Evolutionary conservation across 2,888 invertebrate genomes (phyloP), one percentile per base, ranked within the genome.

Genomic region (Trachelus stipa): DNA sequence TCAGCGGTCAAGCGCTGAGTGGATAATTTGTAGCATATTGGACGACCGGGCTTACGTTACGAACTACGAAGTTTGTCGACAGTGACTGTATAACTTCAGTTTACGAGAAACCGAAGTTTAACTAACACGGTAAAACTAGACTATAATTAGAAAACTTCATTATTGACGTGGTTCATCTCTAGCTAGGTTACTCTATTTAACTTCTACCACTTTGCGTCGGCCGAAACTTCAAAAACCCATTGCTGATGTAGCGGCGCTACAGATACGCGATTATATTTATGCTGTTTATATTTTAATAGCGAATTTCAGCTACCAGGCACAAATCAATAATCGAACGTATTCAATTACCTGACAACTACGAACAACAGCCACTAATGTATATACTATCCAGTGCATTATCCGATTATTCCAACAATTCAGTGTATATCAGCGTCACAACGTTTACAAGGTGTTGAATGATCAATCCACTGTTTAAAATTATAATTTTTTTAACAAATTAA

Each of bases 91-190:
- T 76, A 78, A 78, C 73, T 78, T 76, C 68, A 73, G 76, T 78
- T 76, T 78, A 78, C 78, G 78, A 78, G 78, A 76, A 78, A 78
- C 78, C 75, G 78, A 78, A 78, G 78, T 78, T 78, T 73, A 78
- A 78, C 78, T 78, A 78, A 76, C 78, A 73, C 76, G 78, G 76
- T 78, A 78, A 78, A 78, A 78, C 78, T 68, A 75, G 76, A 78
- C 76, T 76, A 76, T 78, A 78, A 78, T 78, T 78, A 78, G 78
- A 78, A 78, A 78, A 78, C 76, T 78, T 78, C 78, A 78, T 78
- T 78, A 78, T 76, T 78, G 76, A 75, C 78, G 71, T 56, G 78
- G 75, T 76, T 75, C 73, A 40, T 77, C 78, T 76, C 56, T 33
- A n/a, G 33, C 69, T 78, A 35, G 40, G 33, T 34, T n/a, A 71